Evolutionary conservation across 2,797 vertebrate genomes (phyloP).

Genomic region (Dipus sagitta): DNA sequence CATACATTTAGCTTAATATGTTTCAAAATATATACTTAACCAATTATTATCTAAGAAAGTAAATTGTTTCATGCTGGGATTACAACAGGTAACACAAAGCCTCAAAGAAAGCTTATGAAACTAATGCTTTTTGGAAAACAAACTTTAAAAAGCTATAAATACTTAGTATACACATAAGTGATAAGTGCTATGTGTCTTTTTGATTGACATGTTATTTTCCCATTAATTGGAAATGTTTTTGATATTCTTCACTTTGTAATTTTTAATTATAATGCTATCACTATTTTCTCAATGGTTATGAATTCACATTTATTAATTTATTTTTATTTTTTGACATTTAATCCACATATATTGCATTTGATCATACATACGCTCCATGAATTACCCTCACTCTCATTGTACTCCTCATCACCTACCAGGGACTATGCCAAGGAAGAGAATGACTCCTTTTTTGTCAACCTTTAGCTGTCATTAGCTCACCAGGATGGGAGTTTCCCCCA

Average conservation of each 20-base stretch:
- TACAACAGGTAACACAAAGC: not conserved
- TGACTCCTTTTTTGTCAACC: too few relatives aligned
- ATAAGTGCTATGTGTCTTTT: not conserved
- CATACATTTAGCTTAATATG: not conserved
- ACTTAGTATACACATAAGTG: not conserved
- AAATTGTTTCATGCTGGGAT: not conserved
- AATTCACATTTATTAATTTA: not conserved
- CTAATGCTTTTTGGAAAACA: not conserved
- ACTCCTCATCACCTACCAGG: too few relatives aligned
- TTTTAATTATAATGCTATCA: not conserved
- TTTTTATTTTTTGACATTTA: too few relatives aligned
- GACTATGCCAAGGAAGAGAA: too few relatives aligned
- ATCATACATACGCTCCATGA: too few relatives aligned
- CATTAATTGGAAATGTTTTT: not conserved
- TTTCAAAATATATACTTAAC: not conserved
- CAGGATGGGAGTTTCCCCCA: too few relatives aligned
- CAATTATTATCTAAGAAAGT: not conserved
- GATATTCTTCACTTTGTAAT: not conserved
- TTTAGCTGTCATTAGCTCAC: too few relatives aligned
- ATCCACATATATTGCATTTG: too few relatives aligned
- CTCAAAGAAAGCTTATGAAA: not conserved
- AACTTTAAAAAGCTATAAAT: not conserved
- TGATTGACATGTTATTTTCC: not conserved
- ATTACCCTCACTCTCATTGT: too few relatives aligned
- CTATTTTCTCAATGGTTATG: not conserved